These are phyloP conservation scores for Gastrophysa polygoni DNA, from an alignment of 2,888 invertebrate genomes.

Conservation along the genomic window DNA sequence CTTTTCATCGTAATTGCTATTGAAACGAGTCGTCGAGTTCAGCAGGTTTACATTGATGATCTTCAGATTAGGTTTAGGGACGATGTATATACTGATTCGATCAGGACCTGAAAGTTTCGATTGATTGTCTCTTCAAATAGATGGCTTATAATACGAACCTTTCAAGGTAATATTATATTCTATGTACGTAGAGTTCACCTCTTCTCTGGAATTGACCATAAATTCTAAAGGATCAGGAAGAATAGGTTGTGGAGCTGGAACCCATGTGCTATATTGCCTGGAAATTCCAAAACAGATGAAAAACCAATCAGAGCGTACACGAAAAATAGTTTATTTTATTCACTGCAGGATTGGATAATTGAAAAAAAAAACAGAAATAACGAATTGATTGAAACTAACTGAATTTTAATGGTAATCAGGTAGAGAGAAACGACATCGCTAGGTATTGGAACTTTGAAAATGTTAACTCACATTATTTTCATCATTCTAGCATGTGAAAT, in stretches of 20 bases:
- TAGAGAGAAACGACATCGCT: too few relatives aligned
- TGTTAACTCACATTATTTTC: slow-evolving; percentile 46
- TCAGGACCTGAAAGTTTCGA: slow-evolving; percentile 63
- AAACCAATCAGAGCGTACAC: too few relatives aligned
- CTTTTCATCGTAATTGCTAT: slow-evolving; percentile 38
- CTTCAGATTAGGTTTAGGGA: slow-evolving; percentile 62
- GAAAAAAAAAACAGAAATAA: too few relatives aligned
- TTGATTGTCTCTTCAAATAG: not conserved
- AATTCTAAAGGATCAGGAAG: slow-evolving; percentile 44
- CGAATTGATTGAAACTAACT: too few relatives aligned
- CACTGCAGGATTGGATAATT: too few relatives aligned
- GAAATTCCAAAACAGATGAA: too few relatives aligned
- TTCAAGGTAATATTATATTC: slow-evolving; percentile 60
- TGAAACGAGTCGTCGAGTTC: slow-evolving; percentile 41
- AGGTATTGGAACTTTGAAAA: too few relatives aligned
- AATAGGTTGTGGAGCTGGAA: slow-evolving; percentile 50
- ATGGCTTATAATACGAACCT: slow-evolving; percentile 51
- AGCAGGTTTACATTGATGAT: slow-evolving; percentile 64
- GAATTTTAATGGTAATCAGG: too few relatives aligned
- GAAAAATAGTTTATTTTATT: too few relatives aligned
- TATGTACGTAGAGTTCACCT: slow-evolving; percentile 51
- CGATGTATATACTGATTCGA: slow-evolving; percentile 66
- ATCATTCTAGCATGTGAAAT: slow-evolving; percentile 47
- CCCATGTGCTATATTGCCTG: slow-evolving; percentile 52
- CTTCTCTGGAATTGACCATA: slow-evolving; percentile 47